phyloP scores from a whole-genome alignment of 2,113 vertebrate species.

The Chauna torquata region DNA sequence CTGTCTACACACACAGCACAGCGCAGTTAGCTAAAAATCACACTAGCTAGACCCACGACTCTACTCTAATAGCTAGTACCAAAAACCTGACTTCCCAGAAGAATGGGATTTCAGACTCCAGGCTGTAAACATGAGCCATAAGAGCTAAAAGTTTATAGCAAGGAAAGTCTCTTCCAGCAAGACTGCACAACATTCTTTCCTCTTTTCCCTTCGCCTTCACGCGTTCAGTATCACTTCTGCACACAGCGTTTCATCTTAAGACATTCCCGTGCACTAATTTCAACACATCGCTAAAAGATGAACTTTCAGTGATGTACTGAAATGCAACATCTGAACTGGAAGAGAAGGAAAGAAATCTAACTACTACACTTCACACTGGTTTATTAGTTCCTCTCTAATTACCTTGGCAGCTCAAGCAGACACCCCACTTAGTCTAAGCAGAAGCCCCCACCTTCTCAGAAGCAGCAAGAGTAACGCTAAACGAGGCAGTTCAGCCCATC shows the following conservation, averaged over 20 bases:
- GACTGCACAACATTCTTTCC: not conserved
- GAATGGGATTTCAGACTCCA: not conserved
- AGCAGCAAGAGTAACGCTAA: not conserved
- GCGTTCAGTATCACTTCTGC: not conserved
- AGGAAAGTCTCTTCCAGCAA: not conserved
- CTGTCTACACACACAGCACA: not conserved
- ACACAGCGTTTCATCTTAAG: not conserved
- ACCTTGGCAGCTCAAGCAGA: not conserved
- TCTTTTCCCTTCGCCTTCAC: not conserved
- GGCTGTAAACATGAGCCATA: not conserved
- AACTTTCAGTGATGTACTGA: no score
- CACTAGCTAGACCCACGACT: not conserved
- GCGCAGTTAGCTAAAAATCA: not conserved
- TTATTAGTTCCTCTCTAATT: not conserved
- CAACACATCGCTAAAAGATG: not conserved
- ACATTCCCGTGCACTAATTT: not conserved
- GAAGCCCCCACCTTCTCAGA: not conserved
- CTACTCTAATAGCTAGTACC: not conserved
- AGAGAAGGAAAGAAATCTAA: not conserved
- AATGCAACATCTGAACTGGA: not conserved
- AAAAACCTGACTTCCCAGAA: rapidly evolving
- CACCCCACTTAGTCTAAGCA: not conserved
- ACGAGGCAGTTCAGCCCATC: not conserved
- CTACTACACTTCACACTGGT: not conserved
- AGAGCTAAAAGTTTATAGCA: not conserved